Conservation (phyloP, 1,140 invertebrate species). For the Oppia nitens region DNA sequence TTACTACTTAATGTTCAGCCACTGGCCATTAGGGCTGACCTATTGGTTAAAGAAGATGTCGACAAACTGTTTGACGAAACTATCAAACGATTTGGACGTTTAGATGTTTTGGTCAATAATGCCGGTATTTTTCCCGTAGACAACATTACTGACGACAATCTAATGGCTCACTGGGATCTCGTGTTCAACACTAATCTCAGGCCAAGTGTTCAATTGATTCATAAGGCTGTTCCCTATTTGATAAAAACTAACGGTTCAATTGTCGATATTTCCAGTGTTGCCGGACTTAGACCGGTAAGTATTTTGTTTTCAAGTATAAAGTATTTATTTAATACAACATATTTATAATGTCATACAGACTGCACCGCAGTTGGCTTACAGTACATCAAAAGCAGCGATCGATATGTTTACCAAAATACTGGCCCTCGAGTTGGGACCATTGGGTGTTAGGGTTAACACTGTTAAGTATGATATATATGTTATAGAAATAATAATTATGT, state of each 20-base stretch:
- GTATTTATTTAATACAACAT: no score
- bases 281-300: conserved; percentile 48
- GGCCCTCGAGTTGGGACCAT: conserved; percentile 26
- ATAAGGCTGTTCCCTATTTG: conserved; percentile 61
- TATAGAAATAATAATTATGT: no score
- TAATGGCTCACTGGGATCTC: background rate
- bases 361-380: no score
- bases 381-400: no score
- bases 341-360: no score
- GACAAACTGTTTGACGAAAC: conserved; percentile 24
- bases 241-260: conserved; percentile 60
- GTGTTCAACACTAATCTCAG: conserved; percentile 2
- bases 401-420: conserved; percentile 30
- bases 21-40: conserved; percentile 18
- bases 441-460: conserved; percentile 26
- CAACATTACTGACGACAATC: background rate
- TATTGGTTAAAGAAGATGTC: conserved; percentile 20
- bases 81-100: conserved; percentile 40
- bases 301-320: no score
- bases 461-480: no score
- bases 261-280: conserved; percentile 78
- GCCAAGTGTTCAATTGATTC: conserved; percentile 37
- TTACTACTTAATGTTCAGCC: no score
- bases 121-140: conserved; percentile 44
- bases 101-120: conserved; percentile 69